Base-by-base conservation (phyloP, 2,888 invertebrate species). In the Meliscaeva auricollis region DNA sequence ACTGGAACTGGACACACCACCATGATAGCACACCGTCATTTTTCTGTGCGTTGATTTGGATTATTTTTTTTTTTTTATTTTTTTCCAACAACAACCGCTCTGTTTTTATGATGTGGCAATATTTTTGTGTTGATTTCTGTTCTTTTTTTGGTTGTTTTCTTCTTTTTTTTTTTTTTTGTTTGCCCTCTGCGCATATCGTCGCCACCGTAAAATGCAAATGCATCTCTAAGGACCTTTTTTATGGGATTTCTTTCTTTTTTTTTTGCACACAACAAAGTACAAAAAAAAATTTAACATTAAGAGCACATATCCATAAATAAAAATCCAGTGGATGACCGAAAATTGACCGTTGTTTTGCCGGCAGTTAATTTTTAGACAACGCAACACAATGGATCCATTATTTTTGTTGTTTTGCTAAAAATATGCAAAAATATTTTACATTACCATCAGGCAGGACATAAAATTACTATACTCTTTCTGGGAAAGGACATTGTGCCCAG, bases 201-300 rank as follows among this genome's bases (percentile, higher is more conserved):
- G 70, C 20, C 79, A 70, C 80, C 75, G 85, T 75, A 64, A 87
- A 80, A 78, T 85, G 80, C 80, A 85, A 85, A 85, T 85, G 80
- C 80, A 85, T 80, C 80, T 85, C 84, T 85, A 76, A 85, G 84
- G 84, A 85, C 84, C 75, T 85, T 85, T 84, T 85, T 85, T 72
- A 80, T 85, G 76, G 81, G 17, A n/a, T 50, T 76, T 73, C 13
- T 54, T 72, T n/a, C n/a, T n/a, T 54, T 66, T 76, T 81, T 80
- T 82, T 82, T 72, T 60, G 64, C 44, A 78, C 58, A 83, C 80
- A 85, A 87, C 84, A 26, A 46, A 46, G n/a, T n/a, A n/a, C n/a
- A 52, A 50, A 52, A 52, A 74, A 50, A 70, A 30, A 46, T 20
- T 38, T 38, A 58, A 58, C 58, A 69, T 69, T 69, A 54, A 69